Evolutionary conservation across 64 coral and sea anemone genomes (phyloP).

Genomic region (Pocillopora verrucosa): DNA sequence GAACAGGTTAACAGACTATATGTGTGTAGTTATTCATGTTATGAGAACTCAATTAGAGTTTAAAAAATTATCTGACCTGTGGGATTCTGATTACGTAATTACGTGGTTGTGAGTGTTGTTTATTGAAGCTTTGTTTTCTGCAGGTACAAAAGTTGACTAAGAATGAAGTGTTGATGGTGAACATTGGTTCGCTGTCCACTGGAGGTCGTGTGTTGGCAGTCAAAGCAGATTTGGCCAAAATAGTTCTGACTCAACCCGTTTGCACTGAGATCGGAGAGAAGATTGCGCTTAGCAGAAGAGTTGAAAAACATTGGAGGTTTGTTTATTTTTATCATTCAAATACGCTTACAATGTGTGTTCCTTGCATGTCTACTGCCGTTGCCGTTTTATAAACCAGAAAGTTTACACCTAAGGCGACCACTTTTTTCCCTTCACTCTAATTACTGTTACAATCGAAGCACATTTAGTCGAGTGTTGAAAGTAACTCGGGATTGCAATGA

Average conservation of each 20-base stretch:
- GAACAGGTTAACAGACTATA: too few species aligned
- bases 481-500: too few species aligned
- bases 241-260: slow-evolving; percentile 93
- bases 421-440: too few species aligned
- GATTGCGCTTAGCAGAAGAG: slow-evolving; percentile 97
- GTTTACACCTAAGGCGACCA: too few species aligned
- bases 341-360: neutral
- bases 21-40: too few species aligned
- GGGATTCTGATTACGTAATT: too few species aligned
- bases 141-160: slow-evolving; percentile 96
- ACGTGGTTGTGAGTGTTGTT: too few species aligned
- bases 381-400: too few species aligned
- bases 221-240: slow-evolving; percentile 99
- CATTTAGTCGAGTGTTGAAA: too few species aligned
- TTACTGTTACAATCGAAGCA: too few species aligned
- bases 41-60: too few species aligned
- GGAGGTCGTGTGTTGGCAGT: slow-evolving; percentile 96
- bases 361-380: neutral
- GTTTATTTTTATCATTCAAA: neutral
- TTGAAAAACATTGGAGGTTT: slow-evolving; percentile 99
- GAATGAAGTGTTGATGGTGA: slow-evolving; percentile 98
- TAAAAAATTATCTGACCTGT: too few species aligned
- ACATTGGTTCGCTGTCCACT: slow-evolving; percentile 95
- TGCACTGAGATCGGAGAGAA: slow-evolving; percentile 99
- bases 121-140: neutral